Evolutionary conservation across 2,888 invertebrate genomes (phyloP).

Genomic region (Stenurella melanura): DNA sequence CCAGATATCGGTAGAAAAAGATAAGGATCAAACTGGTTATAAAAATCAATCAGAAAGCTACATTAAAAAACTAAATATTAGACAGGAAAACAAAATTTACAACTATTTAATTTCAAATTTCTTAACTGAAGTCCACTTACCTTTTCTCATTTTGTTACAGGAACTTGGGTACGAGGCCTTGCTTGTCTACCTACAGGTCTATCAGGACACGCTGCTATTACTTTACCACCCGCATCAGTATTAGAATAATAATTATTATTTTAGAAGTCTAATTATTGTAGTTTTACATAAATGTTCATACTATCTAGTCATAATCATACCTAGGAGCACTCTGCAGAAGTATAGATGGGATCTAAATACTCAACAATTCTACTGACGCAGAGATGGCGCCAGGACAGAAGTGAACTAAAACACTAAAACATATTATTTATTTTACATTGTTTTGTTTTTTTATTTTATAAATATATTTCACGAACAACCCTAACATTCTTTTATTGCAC

Average conservation of each 20-base stretch:
- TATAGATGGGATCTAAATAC: not conserved
- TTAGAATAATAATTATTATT: constrained; percentile 54
- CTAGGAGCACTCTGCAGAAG: not conserved
- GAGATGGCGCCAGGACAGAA: constrained; percentile 50
- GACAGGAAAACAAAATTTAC: not conserved
- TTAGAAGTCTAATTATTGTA: constrained; percentile 9
- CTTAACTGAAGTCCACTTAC: not conserved
- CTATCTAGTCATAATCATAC: not conserved
- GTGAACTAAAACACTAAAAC: constrained; percentile 47
- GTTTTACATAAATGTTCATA: not conserved
- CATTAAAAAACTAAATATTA: not conserved
- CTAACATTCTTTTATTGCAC: not conserved
- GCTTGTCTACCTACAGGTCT: constrained; percentile 79
- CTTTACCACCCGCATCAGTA: constrained; percentile 71
- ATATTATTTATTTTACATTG: constrained; percentile 42
- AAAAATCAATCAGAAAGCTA: not conserved
- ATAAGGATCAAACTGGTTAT: no score
- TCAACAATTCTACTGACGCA: constrained; percentile 34
- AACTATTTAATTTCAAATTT: not conserved
- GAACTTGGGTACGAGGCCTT: constrained; percentile 78
- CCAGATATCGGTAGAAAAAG: no score
- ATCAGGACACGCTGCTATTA: constrained; percentile 76
- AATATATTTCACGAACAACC: constrained; percentile 19
- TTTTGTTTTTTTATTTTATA: constrained; percentile 29
- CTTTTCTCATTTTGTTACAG: constrained; percentile 56